phyloP scores from a whole-genome alignment of 2,113 vertebrate genomes.

The Muntiacus muntjak region DNA sequence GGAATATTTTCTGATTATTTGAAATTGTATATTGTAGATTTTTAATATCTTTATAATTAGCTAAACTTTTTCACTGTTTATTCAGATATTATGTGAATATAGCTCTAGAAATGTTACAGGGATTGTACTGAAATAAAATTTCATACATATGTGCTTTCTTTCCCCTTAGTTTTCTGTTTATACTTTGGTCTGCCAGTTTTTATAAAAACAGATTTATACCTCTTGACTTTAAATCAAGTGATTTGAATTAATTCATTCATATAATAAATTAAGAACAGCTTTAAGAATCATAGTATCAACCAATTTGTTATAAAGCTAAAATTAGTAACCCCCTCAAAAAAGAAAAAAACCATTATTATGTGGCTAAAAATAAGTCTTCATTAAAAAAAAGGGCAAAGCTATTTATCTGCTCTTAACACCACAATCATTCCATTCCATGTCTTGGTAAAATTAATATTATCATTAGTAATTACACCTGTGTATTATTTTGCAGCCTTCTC shows the following conservation, averaged over 20 bases:
- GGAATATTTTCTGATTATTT: neutral
- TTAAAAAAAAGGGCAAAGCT: neutral
- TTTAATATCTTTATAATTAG: neutral
- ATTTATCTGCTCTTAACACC: neutral
- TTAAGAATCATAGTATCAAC: neutral
- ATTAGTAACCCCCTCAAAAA: neutral
- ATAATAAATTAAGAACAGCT: neutral
- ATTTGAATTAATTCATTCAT: neutral
- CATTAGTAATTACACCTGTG: neutral
- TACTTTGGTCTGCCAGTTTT: neutral
- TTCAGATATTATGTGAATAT: neutral
- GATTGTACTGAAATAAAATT: neutral
- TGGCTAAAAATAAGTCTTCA: conserved; percentile 2
- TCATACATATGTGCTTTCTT: neutral
- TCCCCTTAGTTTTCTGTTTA: neutral
- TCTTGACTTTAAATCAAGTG: neutral
- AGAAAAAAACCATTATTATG: neutral
- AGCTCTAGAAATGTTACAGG: neutral
- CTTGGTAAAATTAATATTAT: neutral
- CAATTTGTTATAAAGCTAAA: neutral
- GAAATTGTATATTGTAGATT: neutral
- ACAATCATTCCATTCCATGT: neutral
- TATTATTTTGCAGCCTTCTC: neutral
- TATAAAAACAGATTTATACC: neutral
- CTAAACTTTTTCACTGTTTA: neutral